These are phyloP conservation scores for Propithecus deckenii DNA, from an alignment of 2,797 vertebrate species.

Conservation along the genomic window DNA sequence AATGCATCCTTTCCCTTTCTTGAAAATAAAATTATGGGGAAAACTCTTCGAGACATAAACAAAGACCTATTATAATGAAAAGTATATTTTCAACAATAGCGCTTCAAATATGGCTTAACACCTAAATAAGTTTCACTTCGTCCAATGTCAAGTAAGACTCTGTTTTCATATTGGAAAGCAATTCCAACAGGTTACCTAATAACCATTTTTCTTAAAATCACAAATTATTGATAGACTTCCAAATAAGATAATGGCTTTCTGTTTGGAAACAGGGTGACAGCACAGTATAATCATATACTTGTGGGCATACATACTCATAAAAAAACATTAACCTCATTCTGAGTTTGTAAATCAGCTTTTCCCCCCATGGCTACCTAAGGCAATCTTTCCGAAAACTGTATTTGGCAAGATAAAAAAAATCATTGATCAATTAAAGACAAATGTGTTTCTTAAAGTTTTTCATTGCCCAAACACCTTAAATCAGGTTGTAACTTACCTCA, in stretches of 20 bases:
- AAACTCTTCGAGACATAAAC: neutral
- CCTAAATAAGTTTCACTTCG: neutral
- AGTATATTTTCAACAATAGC: neutral
- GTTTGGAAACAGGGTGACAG: neutral
- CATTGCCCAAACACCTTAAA: neutral
- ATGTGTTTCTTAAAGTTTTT: neutral
- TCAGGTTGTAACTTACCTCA: constrained; percentile 1
- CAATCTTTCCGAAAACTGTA: neutral
- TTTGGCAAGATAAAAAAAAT: neutral
- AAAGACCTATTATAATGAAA: neutral
- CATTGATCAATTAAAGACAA: neutral
- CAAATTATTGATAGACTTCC: neutral
- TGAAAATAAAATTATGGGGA: neutral
- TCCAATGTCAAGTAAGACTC: neutral
- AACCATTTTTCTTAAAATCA: neutral
- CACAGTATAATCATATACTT: neutral
- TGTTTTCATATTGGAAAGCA: neutral
- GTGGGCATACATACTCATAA: neutral
- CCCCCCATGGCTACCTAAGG: neutral
- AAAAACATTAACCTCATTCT: neutral
- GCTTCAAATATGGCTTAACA: neutral
- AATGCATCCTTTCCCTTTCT: neutral
- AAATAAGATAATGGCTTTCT: neutral
- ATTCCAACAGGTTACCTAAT: neutral
- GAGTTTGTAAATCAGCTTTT: neutral